phyloP scores from a whole-genome alignment of 2,888 invertebrate genomes.

The Leptura quadrifasciata region DNA sequence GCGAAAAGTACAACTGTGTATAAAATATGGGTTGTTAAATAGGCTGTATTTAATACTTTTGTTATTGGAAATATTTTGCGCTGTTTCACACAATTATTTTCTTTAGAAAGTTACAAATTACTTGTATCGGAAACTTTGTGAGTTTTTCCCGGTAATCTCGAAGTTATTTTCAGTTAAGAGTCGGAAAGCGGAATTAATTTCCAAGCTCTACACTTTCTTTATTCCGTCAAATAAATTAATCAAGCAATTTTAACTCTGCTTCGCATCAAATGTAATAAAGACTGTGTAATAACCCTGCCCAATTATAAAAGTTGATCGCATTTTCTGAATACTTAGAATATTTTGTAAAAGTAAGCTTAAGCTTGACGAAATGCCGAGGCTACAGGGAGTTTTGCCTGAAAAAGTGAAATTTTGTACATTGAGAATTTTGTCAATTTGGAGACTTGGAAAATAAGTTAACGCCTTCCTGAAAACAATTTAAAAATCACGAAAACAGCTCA shows the following conservation, averaged over 20 bases:
- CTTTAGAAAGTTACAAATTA: neutral
- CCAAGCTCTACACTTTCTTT: neutral
- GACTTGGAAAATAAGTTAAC: no score
- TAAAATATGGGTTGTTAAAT: constrained; percentile 23
- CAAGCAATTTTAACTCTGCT: neutral
- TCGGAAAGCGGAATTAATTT: neutral
- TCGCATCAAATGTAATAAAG: neutral
- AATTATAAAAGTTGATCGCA: constrained; percentile 8
- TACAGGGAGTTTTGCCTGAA: neutral
- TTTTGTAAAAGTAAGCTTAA: neutral
- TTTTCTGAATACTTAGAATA: neutral
- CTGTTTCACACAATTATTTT: constrained; percentile 13
- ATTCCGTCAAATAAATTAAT: neutral
- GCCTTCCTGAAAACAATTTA: no score
- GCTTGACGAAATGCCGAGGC: neutral
- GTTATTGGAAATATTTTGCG: neutral
- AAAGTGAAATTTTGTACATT: neutral
- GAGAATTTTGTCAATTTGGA: no score
- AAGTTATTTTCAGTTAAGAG: neutral
- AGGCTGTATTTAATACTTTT: constrained; percentile 6
- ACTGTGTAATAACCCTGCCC: neutral
- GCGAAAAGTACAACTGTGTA: constrained; percentile 35
- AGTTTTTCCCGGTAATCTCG: neutral
- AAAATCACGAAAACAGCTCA: no score
- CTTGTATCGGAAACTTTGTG: neutral